These are phyloP conservation scores for Ariopsis seemanni DNA, from an alignment of 2,113 vertebrate species.

Conservation along the genomic window DNA sequence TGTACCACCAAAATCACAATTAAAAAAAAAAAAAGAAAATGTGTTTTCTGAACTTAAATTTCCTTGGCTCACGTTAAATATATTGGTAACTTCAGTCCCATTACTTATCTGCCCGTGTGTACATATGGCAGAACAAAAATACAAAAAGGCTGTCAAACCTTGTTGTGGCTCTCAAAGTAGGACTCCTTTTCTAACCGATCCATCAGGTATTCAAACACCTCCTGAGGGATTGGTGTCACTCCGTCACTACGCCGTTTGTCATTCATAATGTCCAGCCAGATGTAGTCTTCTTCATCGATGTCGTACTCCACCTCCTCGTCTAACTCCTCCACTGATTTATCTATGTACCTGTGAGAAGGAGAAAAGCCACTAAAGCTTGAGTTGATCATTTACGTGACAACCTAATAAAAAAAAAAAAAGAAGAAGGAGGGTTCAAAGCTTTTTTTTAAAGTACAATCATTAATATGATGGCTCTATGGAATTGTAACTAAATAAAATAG, in stretches of 20 bases:
- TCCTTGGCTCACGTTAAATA: neutral
- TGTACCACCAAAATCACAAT: too few species aligned
- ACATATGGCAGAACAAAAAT: neutral
- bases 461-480: neutral
- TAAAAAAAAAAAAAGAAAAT: too few species aligned
- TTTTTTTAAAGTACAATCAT: neutral
- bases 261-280: conserved; percentile 99
- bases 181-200: conserved; percentile 97
- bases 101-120: neutral
- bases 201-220: conserved; percentile 98
- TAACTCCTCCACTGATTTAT: conserved; percentile 96
- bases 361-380: neutral
- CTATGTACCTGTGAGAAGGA: conserved; percentile 83
- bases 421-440: neutral
- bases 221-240: conserved; percentile 91
- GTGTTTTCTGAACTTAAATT: neutral
- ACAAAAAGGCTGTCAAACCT: conserved; percentile 64
- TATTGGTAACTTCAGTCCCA: neutral
- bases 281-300: conserved; percentile 98
- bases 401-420: neutral
- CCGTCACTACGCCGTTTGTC: conserved; percentile 90
- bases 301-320: conserved; percentile 98
- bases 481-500: neutral
- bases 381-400: neutral
- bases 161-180: conserved; percentile 99